Conservation (phyloP, 2,113 vertebrate genomes). For the Odocoileus virginianus region DNA sequence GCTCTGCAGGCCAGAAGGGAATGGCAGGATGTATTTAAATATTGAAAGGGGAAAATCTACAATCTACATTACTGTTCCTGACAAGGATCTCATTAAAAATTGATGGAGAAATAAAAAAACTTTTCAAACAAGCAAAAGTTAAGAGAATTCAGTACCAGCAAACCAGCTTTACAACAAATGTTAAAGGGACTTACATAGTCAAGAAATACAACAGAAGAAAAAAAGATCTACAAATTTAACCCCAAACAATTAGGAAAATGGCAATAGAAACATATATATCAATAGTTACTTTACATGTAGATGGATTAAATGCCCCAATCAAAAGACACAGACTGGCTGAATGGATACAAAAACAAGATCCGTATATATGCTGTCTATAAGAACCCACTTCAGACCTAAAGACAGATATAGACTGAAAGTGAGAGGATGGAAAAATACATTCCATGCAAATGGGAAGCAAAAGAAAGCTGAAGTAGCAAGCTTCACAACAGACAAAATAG, state of each 20-base stretch:
- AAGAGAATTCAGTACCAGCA: neutral
- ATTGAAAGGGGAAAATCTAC: neutral
- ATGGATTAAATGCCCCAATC: neutral
- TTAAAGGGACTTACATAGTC: neutral
- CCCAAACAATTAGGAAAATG: neutral
- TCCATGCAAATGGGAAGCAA: neutral
- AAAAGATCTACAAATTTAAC: neutral
- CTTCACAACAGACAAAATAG: neutral
- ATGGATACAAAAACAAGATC: neutral
- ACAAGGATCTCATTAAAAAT: neutral
- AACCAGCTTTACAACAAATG: neutral
- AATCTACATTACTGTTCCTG: neutral
- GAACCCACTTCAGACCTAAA: neutral
- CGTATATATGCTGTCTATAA: neutral
- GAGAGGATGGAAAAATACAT: neutral
- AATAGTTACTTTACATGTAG: neutral
- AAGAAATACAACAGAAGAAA: neutral
- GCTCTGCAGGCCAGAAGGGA: neutral
- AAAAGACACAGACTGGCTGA: neutral
- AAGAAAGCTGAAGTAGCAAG: neutral
- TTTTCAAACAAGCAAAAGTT: neutral
- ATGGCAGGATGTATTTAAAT: neutral
- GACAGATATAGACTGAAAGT: neutral
- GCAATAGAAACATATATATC: neutral
- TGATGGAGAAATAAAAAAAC: neutral